Evolutionary conservation across 2,888 invertebrate species (phyloP), one percentile per base, ranked within the genome.

Genomic region (Cylloceria caligata): DNA sequence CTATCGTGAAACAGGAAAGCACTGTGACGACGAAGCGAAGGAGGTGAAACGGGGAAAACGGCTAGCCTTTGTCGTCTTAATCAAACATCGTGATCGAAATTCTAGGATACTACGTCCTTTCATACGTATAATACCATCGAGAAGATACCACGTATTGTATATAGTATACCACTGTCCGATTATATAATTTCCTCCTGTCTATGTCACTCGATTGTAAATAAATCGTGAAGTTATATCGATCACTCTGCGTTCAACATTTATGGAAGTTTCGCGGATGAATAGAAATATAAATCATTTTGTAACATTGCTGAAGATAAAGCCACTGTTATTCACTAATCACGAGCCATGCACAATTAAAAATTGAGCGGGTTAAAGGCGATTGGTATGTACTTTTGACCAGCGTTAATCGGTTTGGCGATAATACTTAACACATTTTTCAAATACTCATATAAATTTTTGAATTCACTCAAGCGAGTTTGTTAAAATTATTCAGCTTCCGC

Each of bases 71-170:
- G 64, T 69, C 39, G 62, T 69, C 47, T 77, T 81, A 47, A 81
- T 77, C 73, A 60, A 81, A 77, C 68, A 73, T 47, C 49, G 42
- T 24, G 73, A 77, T 76, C 68, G 47, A 52, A 77, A 60, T 73
- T 34, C 73, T 45, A 11, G 47, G 67, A 73, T 21, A 60, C 27
- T 42, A 19, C 19, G 42, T 27, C 27, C 67, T 30, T 57, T 57
- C 52, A 69, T 55, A 55, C 9, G 16, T 16, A 69, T 55, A 39
- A 55, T 52, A 69, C 19, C 36, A 39, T 6, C 19, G 19, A 11
- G 27, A 7, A 7, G 4, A 24, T 55, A 55, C 39, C 9, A 39
- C 24, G 16, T 69, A 55, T 42, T 57, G n/a, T 27, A 39, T 24
- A 39, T 57, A 16, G 3, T 27, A 34, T 7, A 9, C 57, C 5